These are phyloP conservation scores for Merodon equestris DNA, from an alignment of 2,888 invertebrate genomes.

Conservation along the genomic window DNA sequence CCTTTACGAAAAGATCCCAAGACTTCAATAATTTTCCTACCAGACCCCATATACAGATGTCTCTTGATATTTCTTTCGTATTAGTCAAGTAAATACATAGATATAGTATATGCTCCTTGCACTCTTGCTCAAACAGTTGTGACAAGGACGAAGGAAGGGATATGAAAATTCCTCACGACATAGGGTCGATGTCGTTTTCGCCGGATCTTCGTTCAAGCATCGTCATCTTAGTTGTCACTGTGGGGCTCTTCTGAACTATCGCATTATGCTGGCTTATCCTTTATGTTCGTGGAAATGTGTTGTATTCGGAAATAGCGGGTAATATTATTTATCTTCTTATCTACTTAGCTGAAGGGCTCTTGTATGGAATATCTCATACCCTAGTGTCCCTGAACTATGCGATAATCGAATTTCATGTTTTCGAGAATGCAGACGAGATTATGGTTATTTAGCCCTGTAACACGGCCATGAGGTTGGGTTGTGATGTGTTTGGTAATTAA, in stretches of 20 bases:
- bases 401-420: conserved; percentile 19
- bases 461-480: too few relatives aligned
- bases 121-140: too few relatives aligned
- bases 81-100: conserved; percentile 7
- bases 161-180: neutral
- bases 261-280: conserved; percentile 25
- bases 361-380: too few relatives aligned
- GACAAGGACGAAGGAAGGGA: too few relatives aligned
- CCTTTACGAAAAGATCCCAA: too few relatives aligned
- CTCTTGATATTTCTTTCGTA: conserved; percentile 15
- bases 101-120: too few relatives aligned
- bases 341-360: too few relatives aligned
- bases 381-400: conserved; percentile 16
- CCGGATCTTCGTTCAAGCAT: neutral
- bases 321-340: too few relatives aligned
- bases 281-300: conserved; percentile 3
- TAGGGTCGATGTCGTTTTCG: neutral
- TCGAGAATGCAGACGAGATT: too few relatives aligned
- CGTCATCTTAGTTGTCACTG: too few relatives aligned
- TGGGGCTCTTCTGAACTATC: conserved; percentile 8
- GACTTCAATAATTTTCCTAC: conserved; percentile 14
- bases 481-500: too few relatives aligned
- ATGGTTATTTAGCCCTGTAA: too few relatives aligned
- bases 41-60: conserved; percentile 20
- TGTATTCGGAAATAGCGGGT: neutral